Conservation (phyloP, 2,113 vertebrate genomes). For the Chloropsis hardwickii region DNA sequence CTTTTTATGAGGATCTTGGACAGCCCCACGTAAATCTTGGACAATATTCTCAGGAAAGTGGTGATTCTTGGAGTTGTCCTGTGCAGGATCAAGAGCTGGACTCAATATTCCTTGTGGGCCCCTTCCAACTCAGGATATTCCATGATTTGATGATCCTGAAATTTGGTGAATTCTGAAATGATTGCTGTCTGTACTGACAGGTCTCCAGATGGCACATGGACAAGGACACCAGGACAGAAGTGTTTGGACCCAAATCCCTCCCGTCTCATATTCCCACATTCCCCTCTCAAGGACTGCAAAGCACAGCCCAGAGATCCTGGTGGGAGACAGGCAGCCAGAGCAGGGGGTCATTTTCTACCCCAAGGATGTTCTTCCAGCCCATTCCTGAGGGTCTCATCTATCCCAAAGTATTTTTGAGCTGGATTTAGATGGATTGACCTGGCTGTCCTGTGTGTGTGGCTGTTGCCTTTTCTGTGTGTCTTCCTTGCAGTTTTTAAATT, state of each 20-base stretch:
- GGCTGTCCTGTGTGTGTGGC: too few species aligned
- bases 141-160: neutral
- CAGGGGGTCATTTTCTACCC: neutral
- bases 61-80: neutral
- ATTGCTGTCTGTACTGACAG: neutral
- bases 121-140: neutral
- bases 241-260: neutral
- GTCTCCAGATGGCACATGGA: neutral
- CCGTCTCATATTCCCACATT: neutral
- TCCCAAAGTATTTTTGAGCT: neutral
- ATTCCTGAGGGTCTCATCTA: neutral
- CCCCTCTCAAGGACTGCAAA: neutral
- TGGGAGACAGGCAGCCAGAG: neutral
- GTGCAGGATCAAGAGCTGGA: neutral
- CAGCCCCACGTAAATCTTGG: neutral
- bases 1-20: neutral
- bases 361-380: neutral
- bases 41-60: rapidly evolving
- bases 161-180: neutral
- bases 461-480: neutral
- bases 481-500: neutral
- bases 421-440: neutral
- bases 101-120: neutral
- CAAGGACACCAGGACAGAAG: neutral
- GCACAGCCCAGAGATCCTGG: neutral